Conservation (phyloP, 2,888 invertebrate genomes). For the Escarpia spicata region DNA sequence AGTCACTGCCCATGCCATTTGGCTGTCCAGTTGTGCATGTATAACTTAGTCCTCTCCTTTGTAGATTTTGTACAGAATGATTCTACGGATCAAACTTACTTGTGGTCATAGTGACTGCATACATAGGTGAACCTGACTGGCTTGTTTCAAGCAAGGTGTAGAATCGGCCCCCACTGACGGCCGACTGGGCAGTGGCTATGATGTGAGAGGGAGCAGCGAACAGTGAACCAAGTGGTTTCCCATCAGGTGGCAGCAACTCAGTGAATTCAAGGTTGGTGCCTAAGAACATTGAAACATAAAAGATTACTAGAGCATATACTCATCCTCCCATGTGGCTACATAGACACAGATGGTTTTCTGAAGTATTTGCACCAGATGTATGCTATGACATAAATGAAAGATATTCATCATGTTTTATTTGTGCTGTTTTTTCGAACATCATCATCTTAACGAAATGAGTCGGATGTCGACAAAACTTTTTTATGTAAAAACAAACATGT, state of each 20-base stretch:
- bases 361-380: no score
- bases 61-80: background rate
- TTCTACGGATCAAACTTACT: background rate
- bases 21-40: background rate
- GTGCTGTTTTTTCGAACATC: no score
- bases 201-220: background rate
- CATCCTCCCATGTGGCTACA: no score
- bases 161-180: background rate
- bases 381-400: no score
- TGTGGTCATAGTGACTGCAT: background rate
- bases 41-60: background rate
- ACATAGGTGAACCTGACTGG: background rate
- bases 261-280: background rate
- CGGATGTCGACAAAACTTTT: no score
- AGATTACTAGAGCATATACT: background rate
- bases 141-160: background rate
- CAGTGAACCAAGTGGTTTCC: background rate
- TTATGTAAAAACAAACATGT: no score
- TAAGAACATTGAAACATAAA: background rate
- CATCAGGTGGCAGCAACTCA: background rate
- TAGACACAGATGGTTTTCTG: no score
- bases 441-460: no score
- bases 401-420: no score
- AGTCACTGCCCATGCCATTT: no score
- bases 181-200: slow-evolving; percentile 12